Conservation (phyloP, 2,888 invertebrate genomes). For the Chaetoderma sp. region DNA sequence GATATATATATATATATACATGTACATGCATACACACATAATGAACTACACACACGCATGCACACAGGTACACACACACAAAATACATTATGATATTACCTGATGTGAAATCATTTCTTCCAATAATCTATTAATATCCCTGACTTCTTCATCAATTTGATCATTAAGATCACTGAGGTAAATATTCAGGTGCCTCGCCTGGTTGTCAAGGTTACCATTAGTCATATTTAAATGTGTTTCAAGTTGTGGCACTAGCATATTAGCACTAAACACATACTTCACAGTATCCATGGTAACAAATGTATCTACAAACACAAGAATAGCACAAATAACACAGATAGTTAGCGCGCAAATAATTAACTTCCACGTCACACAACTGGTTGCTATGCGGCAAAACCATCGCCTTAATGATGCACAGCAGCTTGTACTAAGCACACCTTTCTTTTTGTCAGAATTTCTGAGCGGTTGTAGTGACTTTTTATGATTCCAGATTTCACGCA, state of each 20-base stretch:
- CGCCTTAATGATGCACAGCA: constrained; percentile 1
- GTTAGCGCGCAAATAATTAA: constrained; percentile 44
- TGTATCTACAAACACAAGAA: constrained; percentile 45
- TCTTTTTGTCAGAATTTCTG: background rate
- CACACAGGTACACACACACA: no score
- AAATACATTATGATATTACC: no score
- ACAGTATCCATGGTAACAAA: constrained; percentile 47
- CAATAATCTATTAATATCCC: constrained; percentile 41
- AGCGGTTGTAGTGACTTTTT: constrained; percentile 45
- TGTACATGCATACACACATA: no score
- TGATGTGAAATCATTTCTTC: constrained; percentile 42
- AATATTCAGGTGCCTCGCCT: constrained; percentile 52
- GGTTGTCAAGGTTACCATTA: constrained; percentile 43
- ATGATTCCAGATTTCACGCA: constrained; percentile 53
- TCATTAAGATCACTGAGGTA: constrained; percentile 42
- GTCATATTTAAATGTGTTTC: constrained; percentile 43
- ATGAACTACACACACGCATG: no score
- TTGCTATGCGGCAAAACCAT: background rate
- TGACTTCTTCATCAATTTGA: constrained; percentile 41
- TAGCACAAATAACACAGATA: constrained; percentile 40
- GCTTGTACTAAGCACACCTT: background rate
- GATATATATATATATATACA: no score
- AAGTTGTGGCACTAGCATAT: constrained; percentile 36
- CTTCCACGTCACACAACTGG: constrained; percentile 37
- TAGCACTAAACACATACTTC: constrained; percentile 33